These are phyloP conservation scores for Tachina grossa DNA, from an alignment of 2,888 invertebrate genomes.

Conservation along the genomic window DNA sequence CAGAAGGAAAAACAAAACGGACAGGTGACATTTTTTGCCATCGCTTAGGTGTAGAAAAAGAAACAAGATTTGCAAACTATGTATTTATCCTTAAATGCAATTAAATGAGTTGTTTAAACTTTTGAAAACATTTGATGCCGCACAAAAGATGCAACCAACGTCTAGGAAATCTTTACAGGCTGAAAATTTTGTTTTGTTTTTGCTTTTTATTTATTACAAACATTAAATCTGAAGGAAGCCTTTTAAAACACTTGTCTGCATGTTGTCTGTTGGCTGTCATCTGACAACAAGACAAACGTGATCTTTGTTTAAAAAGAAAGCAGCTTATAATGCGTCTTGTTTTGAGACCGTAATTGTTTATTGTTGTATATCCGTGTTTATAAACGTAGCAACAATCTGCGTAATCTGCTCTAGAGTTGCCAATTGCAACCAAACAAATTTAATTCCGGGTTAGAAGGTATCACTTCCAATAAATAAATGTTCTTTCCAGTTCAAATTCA, in stretches of 20 bases:
- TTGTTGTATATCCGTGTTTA: slow-evolving; percentile 41
- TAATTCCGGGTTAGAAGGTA: no score
- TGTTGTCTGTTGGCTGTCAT: slow-evolving; percentile 49
- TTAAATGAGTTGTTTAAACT: slow-evolving; percentile 48
- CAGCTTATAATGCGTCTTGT: slow-evolving; percentile 61
- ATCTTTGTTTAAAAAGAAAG: slow-evolving; percentile 60
- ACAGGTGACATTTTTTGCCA: slow-evolving; percentile 52
- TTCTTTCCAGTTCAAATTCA: no score
- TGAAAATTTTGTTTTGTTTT: background rate
- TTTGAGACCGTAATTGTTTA: slow-evolving; percentile 54
- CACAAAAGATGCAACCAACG: slow-evolving; percentile 9
- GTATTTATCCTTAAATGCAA: slow-evolving; percentile 41
- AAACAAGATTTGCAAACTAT: background rate
- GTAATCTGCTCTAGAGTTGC: slow-evolving; percentile 51
- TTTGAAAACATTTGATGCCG: slow-evolving; percentile 2
- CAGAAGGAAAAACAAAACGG: slow-evolving; percentile 10
- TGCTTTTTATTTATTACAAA: background rate
- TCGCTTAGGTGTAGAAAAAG: background rate
- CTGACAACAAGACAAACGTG: slow-evolving; percentile 59
- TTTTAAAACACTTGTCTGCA: slow-evolving; percentile 44
- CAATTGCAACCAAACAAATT: background rate
- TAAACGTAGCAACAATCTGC: slow-evolving; percentile 28
- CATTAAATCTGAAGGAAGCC: slow-evolving; percentile 37
- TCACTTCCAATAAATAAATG: no score
- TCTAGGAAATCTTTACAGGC: slow-evolving; percentile 49